These are phyloP conservation scores for Dolichopus griseipennis DNA, from an alignment of 2,888 invertebrate species.

Conservation along the genomic window DNA sequence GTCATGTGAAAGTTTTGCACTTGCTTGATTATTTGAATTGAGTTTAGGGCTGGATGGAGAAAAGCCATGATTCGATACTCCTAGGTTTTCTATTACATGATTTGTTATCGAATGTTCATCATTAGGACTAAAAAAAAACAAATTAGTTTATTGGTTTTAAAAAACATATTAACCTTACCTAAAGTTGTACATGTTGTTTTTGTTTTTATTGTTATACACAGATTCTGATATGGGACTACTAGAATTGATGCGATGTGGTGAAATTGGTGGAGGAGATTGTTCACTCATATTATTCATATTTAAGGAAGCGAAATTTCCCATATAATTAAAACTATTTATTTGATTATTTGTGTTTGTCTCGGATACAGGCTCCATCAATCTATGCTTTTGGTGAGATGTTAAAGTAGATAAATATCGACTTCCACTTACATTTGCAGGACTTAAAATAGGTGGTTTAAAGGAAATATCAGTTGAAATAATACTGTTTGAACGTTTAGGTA, in stretches of 20 bases:
- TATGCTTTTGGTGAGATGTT: slow-evolving; percentile 10
- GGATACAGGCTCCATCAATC: slow-evolving; percentile 19
- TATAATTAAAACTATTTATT: slow-evolving; percentile 14
- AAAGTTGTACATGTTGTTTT: slow-evolving; percentile 8
- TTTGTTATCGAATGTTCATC: slow-evolving; percentile 3
- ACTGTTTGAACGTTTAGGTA: slow-evolving; percentile 28
- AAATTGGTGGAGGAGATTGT: slow-evolving; percentile 15
- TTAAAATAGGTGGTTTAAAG: slow-evolving; percentile 8
- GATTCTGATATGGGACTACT: background rate
- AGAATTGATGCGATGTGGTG: background rate
- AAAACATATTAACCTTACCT: background rate
- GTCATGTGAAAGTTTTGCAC: slow-evolving; percentile 28
- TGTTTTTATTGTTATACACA: slow-evolving; percentile 17
- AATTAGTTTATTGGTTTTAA: background rate
- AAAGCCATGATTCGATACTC: background rate
- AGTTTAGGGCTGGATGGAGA: background rate
- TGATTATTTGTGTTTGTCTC: slow-evolving; percentile 12
- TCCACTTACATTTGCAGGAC: background rate
- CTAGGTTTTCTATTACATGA: background rate
- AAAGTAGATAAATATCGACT: slow-evolving; percentile 9
- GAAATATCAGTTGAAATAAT: slow-evolving; percentile 23
- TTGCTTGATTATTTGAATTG: slow-evolving; percentile 25
- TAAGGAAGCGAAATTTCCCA: slow-evolving; percentile 11
- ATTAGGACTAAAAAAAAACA: background rate
- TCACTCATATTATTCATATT: slow-evolving; percentile 12